phyloP scores from a whole-genome alignment of 2,888 invertebrate species.

The Diloba caeruleocephala region DNA sequence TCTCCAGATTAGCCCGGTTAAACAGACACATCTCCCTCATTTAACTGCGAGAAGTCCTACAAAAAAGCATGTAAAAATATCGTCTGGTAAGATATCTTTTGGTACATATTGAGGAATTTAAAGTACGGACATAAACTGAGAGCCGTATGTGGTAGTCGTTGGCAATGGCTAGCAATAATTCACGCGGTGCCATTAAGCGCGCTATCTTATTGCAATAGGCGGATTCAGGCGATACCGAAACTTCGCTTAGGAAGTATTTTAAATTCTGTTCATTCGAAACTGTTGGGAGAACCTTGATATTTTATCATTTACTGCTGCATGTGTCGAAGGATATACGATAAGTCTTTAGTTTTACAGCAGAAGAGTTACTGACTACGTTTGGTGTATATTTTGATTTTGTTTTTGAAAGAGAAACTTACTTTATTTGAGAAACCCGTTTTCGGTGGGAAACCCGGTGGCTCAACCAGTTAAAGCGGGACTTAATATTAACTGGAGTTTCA shows the following conservation, averaged over 20 bases:
- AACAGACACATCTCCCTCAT: no score
- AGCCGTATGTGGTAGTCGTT: constrained; percentile 44
- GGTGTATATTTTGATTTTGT: no score
- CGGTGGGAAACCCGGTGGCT: no score
- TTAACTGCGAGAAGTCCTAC: no score
- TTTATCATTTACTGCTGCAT: constrained; percentile 10
- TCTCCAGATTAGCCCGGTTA: no score
- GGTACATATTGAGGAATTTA: no score
- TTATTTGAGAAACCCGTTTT: no score
- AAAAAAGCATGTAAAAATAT: not conserved
- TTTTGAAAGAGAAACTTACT: no score
- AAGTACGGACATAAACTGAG: constrained; percentile 38
- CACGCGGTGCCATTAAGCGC: constrained; percentile 39
- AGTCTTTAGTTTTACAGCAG: no score
- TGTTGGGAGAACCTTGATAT: constrained; percentile 13
- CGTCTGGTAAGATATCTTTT: constrained; percentile 16
- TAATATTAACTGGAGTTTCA: no score
- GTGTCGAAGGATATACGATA: not conserved
- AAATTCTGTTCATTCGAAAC: constrained; percentile 30
- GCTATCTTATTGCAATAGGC: constrained; percentile 47
- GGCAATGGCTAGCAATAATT: constrained; percentile 41
- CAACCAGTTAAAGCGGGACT: no score
- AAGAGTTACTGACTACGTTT: no score
- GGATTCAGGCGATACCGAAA: constrained; percentile 38
- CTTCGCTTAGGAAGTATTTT: constrained; percentile 33